Conservation (phyloP, 2,888 invertebrate genomes). For the Polydrusus tereticollis region DNA sequence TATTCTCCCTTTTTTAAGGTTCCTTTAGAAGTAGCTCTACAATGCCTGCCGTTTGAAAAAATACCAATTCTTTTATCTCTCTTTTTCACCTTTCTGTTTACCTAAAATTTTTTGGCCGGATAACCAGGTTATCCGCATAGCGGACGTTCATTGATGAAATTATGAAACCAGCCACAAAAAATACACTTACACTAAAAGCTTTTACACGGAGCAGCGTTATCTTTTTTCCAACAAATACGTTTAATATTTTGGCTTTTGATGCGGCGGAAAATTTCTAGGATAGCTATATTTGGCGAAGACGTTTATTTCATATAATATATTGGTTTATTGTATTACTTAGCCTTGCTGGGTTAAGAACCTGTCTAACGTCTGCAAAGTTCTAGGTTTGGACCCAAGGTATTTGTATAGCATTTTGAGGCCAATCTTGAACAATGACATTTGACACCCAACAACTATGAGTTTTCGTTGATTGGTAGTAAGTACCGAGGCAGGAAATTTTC, state of each 20-base stretch:
- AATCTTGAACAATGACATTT: no score
- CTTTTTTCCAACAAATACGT: not conserved
- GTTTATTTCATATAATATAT: not conserved
- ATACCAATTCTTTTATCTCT: not conserved
- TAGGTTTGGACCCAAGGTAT: no score
- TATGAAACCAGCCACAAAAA: conserved; percentile 9
- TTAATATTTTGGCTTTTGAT: not conserved
- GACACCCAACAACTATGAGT: no score
- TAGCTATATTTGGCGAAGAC: not conserved
- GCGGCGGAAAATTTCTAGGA: not conserved
- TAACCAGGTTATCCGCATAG: conserved; percentile 10
- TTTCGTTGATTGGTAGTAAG: no score
- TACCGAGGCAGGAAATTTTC: no score
- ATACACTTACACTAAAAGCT: conserved; percentile 17
- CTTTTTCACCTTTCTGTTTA: conserved; percentile 8
- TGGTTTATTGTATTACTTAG: no score
- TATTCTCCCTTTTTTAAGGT: no score
- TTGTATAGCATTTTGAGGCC: no score
- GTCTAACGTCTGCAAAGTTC: no score
- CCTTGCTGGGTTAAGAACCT: no score
- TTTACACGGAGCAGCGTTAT: conserved; percentile 1
- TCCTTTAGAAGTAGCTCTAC: no score
- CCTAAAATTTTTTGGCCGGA: conserved; percentile 5
- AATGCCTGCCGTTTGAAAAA: not conserved
- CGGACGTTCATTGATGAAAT: conserved; percentile 17